A percentile compares a stretch with the other conserved stretches of the same genome.
Evolutionary conservation across 2,888 invertebrate genomes (phyloP).

Genomic region (Nomada goodeniana): DNA sequence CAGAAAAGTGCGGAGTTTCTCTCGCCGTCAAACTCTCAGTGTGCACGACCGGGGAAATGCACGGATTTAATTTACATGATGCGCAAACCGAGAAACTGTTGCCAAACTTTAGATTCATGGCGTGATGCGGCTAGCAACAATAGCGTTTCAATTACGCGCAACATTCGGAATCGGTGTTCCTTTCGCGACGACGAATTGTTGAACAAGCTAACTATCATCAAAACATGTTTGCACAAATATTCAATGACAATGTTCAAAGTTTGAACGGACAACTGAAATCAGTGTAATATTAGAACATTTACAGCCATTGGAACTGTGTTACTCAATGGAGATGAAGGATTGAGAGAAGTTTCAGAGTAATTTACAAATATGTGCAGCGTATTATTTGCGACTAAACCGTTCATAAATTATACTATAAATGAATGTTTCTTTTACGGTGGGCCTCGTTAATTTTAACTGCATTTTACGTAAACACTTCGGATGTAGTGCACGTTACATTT

Average conservation of each 20-base stretch:
- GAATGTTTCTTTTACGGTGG: neutral
- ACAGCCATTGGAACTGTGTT: too few relatives aligned
- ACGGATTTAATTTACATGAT: constrained; percentile 37
- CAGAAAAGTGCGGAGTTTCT: constrained; percentile 16
- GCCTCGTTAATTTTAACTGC: neutral
- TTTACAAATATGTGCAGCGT: too few relatives aligned
- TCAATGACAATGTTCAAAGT: too few relatives aligned
- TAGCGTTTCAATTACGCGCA: constrained; percentile 16
- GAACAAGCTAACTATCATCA: constrained; percentile 1
- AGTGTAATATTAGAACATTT: too few relatives aligned
- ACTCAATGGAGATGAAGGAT: too few relatives aligned
- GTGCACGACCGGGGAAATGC: neutral
- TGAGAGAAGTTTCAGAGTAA: too few relatives aligned
- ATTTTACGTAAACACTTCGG: neutral
- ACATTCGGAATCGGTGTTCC: neutral
- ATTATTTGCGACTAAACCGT: neutral
- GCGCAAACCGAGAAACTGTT: constrained; percentile 4
- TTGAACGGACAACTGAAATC: too few relatives aligned
- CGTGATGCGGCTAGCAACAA: constrained; percentile 14
- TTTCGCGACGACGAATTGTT: neutral
- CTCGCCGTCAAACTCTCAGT: neutral
- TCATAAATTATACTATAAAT: neutral
- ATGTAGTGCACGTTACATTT: neutral
- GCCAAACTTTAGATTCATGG: constrained; percentile 32
- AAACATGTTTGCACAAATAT: neutral